phyloP scores from a whole-genome alignment of 2,797 vertebrate genomes.

The Glossophaga mutica region DNA sequence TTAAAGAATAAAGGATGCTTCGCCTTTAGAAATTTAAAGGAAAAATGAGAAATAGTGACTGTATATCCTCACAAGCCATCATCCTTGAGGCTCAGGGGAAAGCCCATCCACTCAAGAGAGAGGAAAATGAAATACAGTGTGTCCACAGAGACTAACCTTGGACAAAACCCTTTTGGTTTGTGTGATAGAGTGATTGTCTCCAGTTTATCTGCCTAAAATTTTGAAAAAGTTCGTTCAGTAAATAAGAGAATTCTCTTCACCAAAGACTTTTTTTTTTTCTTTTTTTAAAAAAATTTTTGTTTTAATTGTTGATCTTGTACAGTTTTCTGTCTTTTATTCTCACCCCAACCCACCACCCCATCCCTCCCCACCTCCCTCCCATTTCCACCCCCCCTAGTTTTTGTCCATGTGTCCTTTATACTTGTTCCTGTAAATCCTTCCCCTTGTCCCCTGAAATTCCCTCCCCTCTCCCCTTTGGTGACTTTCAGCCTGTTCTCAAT shows the following conservation, averaged over 20 bases:
- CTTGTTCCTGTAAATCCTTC: too few relatives aligned
- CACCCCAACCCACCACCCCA: too few relatives aligned
- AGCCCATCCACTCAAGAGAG: background rate
- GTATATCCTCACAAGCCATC: background rate
- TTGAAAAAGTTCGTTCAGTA: background rate
- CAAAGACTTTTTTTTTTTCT: background rate
- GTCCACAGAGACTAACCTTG: background rate
- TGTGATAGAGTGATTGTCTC: background rate
- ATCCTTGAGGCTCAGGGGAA: background rate
- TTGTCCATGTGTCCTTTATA: too few relatives aligned
- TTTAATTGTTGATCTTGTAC: too few relatives aligned
- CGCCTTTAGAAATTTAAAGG: slow-evolving; percentile 13
- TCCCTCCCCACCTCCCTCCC: too few relatives aligned
- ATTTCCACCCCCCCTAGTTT: too few relatives aligned
- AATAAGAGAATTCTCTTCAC: background rate
- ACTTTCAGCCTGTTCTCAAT: too few relatives aligned
- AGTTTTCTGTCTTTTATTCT: too few relatives aligned
- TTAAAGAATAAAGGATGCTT: background rate
- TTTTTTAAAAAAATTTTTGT: too few relatives aligned
- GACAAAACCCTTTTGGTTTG: background rate
- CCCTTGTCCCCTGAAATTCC: too few relatives aligned
- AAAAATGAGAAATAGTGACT: slow-evolving; percentile 2
- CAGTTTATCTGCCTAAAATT: background rate
- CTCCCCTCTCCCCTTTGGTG: too few relatives aligned
- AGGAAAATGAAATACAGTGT: background rate